Base-by-base conservation (phyloP, 2,797 vertebrate genomes). In the Eulemur rubriventer region DNA sequence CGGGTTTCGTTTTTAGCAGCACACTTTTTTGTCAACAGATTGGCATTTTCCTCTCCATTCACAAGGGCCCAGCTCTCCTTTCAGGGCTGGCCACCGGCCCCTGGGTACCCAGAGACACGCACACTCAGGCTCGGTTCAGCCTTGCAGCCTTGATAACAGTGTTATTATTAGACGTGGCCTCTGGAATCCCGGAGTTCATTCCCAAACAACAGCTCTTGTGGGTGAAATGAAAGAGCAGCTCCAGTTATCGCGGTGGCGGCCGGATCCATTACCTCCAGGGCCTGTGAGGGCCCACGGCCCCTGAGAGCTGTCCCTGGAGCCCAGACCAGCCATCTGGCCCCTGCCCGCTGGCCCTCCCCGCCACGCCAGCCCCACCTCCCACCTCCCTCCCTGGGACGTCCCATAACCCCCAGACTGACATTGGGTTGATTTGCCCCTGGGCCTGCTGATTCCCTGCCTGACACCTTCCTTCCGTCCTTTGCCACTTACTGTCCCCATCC, bases 161-260 rank as follows among this genome's bases (percentile, higher is more conserved):
- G 98, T 98, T 98, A 98, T 98, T 98, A 98, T 98, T 98, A 98
- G 98, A 98, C 92, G 14, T 83, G 97, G 98, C 98, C 97, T 98
- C 98, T 98, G 98, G 98, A 97, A 98, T 98, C 98, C 92, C 81
- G 67, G 97, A 96, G 97, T 90, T 96, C 94, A 97, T 97, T 98
- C 98, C 98, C 97, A 97, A 98, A 98, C 98, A 98, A 97, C 96
- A 95, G 97, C 96, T 97, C 96, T 98, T 67, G 98, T 97, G 96
- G 96, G 96, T 0, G 96, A 83, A 96, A 95, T 96, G 97, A 97
- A 97, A 97, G 97, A 95, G 95, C 94, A 93, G 97, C 87, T 91
- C 96, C 86, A 33, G 91, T 97, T 97, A 97, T 97, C 96, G 59
- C 91, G 30, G 96, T 73, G 96, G 98, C 95, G 79, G 84, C 97